Base-by-base conservation (phyloP, 2,888 invertebrate species). In the Argynnis bischoffii region DNA sequence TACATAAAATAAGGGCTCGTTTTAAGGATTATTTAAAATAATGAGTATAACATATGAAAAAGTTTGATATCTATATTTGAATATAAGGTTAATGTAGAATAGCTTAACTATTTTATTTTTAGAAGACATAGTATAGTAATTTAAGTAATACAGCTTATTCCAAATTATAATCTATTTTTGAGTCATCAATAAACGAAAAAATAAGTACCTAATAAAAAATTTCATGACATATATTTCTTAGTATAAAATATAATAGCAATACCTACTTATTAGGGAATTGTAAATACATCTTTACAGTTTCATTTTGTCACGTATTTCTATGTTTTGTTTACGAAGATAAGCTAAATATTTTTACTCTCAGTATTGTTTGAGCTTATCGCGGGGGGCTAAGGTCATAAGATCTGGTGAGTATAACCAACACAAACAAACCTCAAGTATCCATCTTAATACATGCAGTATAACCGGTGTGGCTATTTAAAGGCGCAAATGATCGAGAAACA, bases 301-400 rank as follows among this genome's bases (percentile, higher is more conserved):
- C 54, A 47, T 56, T 61, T 53, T 50, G 35, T 47, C 55, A 47
- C 61, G 47, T 66, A 60, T 14, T 55, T 56, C 50, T 13, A 64
- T 56, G 56, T 60, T 59, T 61, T 66, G 61, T 66, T 66, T 66
- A 55, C 51, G 11, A 47, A 59, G 68, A 73, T 84, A 86, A 84
- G 75, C 75, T 77, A 81, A 88, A 86, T 86, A 87, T 88, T 89
- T 86, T 61, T 89, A 82, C 80, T 78, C 77, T 69, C 72, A 74
- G 75, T 78, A 79, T 79, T 80, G 79, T 81, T 78, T 81, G 72
- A 76, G 77, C 78, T 79, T 83, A 78, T 89, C 89, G 82, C 85
- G 71, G 71, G 77, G 88, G 85, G 85, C 89, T 84, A 90, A 91
- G 92, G 88, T 83, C 87, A 79, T 67, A 75, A 78, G 78, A 79